phyloP scores from a whole-genome alignment of 2,797 vertebrate species.

The Periparus ater region DNA sequence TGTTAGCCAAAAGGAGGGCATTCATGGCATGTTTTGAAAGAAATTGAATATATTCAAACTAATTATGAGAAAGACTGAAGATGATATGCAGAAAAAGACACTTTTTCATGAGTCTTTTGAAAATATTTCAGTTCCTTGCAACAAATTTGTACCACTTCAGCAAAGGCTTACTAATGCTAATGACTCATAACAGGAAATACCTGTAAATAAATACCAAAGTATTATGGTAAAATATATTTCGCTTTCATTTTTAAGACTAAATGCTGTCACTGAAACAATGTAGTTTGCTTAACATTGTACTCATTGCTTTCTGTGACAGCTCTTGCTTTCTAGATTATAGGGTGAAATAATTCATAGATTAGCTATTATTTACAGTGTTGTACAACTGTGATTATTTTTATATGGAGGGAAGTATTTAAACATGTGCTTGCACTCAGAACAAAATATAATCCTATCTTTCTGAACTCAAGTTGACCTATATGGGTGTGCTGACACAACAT shows the following conservation, averaged over 20 bases:
- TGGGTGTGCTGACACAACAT: not conserved
- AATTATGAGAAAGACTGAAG: not conserved
- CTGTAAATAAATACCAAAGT: not conserved
- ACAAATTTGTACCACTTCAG: not conserved
- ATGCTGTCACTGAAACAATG: not conserved
- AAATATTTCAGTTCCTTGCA: not conserved
- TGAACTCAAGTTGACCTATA: conserved; percentile 46
- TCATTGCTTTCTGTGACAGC: not conserved
- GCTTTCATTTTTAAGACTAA: not conserved
- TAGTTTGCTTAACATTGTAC: not conserved
- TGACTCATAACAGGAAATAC: not conserved
- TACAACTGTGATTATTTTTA: not conserved
- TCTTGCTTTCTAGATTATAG: not conserved
- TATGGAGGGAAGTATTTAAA: conserved; percentile 17
- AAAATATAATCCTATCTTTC: not conserved
- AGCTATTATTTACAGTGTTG: not conserved
- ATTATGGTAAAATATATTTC: not conserved
- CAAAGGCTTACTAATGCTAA: not conserved
- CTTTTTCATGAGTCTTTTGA: not conserved
- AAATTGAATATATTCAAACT: not conserved
- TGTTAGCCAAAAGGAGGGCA: not conserved
- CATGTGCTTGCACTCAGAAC: not conserved
- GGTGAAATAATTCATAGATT: not conserved
- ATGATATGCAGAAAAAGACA: not conserved
- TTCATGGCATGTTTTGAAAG: not conserved